phyloP scores from a whole-genome alignment of 2,888 invertebrate genomes.

The Notocelia uddmanniana region DNA sequence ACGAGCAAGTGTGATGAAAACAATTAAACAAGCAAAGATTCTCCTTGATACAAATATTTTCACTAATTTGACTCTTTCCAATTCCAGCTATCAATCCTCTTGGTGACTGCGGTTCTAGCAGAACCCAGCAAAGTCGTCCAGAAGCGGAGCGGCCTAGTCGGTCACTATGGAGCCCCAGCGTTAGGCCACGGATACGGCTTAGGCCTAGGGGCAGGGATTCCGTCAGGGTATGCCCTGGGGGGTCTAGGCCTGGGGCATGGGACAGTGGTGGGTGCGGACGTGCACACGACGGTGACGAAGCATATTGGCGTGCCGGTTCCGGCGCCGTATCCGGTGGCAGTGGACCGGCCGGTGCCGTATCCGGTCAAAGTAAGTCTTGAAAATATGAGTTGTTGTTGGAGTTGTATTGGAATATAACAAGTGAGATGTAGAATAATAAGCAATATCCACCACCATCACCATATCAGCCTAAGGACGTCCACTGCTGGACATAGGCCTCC shows the following conservation, averaged over 20 bases:
- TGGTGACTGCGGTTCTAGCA: constrained; percentile 72
- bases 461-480: no score
- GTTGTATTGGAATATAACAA: no score
- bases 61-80: neutral
- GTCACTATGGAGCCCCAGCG: constrained; percentile 66
- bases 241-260: constrained; percentile 51
- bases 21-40: no score
- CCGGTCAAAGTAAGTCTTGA: constrained; percentile 72
- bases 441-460: no score
- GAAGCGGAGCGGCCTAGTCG: constrained; percentile 76
- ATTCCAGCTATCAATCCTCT: constrained; percentile 71
- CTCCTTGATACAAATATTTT: no score
- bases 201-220: constrained; percentile 46
- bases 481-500: no score
- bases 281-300: constrained; percentile 81
- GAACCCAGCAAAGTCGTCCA: constrained; percentile 79
- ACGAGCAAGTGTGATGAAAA: no score
- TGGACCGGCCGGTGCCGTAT: constrained; percentile 79
- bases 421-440: no score
- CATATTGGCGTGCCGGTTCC: constrained; percentile 81
- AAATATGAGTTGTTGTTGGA: no score
- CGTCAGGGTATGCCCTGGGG: constrained; percentile 50
- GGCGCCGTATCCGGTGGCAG: constrained; percentile 80
- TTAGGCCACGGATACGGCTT: constrained; percentile 49
- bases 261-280: constrained; percentile 76